A percentile compares a stretch with the other conserved stretches of the same genome.
Evolutionary conservation across 2,113 vertebrate genomes (phyloP).

Genomic region (Empidonax traillii): DNA sequence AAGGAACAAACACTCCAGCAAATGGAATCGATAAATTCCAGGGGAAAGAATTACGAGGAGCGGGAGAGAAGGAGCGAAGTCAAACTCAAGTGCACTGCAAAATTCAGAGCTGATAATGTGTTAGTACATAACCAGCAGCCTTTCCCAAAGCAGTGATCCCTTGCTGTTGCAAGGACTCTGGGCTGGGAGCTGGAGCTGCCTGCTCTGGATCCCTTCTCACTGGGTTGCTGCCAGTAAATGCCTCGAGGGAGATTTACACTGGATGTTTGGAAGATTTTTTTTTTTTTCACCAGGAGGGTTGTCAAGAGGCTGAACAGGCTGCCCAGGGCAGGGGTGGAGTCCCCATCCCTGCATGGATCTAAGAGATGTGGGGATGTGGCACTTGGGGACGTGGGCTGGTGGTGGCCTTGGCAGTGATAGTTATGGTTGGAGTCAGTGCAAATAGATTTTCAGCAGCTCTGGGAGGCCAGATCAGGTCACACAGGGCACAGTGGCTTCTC

Average conservation of each 20-base stretch:
- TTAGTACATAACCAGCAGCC: background rate
- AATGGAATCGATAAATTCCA: conserved; percentile 66
- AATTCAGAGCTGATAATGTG: background rate
- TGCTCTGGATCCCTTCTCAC: background rate
- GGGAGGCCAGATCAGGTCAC: background rate
- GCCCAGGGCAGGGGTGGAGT: background rate
- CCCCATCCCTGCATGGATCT: background rate
- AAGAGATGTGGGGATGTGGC: background rate
- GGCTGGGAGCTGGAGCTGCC: background rate
- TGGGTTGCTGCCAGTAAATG: background rate
- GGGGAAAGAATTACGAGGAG: background rate
- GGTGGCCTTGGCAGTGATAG: background rate
- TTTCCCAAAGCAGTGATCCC: background rate
- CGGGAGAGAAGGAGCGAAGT: background rate
- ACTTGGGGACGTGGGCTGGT: rapidly evolving
- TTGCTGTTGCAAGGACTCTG: background rate
- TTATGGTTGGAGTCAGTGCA: background rate
- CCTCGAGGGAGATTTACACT: background rate
- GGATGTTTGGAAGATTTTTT: background rate
- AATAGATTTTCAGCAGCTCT: background rate
- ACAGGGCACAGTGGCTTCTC: rapidly evolving
- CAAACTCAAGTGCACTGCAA: background rate
- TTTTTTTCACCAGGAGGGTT: background rate
- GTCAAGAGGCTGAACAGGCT: too few species aligned
- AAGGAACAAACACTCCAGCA: conserved; percentile 48